Evolutionary conservation across 1,140 invertebrate genomes (phyloP).

Genomic region (Conus betulinus): DNA sequence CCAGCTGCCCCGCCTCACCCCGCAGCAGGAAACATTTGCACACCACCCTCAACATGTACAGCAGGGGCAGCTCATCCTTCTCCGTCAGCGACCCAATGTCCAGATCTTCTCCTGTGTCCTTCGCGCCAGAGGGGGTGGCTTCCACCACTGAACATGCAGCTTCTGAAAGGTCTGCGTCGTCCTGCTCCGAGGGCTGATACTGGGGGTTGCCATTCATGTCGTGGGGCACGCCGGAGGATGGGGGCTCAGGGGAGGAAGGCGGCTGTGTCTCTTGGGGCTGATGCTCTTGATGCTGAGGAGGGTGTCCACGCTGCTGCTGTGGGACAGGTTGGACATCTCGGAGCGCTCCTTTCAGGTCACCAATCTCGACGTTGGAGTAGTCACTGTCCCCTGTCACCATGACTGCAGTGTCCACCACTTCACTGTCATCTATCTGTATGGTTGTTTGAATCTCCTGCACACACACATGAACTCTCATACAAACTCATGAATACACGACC

Average conservation of each 20-base stretch:
- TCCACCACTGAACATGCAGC: neutral
- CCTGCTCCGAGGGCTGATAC: slow-evolving; percentile 13
- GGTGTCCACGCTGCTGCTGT: slow-evolving; percentile 71
- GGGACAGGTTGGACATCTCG: slow-evolving; percentile 64
- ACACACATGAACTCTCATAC: neutral
- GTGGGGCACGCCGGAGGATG: slow-evolving; percentile 51
- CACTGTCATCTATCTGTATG: slow-evolving; percentile 26
- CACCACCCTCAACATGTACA: slow-evolving; percentile 86
- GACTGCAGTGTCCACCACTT: slow-evolving; percentile 44
- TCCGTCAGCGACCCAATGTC: slow-evolving; percentile 56
- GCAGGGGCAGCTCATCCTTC: slow-evolving; percentile 81
- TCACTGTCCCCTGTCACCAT: slow-evolving; percentile 60
- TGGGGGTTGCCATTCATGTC: slow-evolving; percentile 73
- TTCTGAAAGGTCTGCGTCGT: neutral
- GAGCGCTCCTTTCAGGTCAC: slow-evolving; percentile 69
- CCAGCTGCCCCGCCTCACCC: slow-evolving; percentile 80
- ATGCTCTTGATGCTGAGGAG: slow-evolving; percentile 67
- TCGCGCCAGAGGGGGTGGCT: neutral
- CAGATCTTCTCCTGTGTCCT: slow-evolving; percentile 24
- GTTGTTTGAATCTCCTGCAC: neutral
- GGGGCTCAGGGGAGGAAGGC: slow-evolving; percentile 23
- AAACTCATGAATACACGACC: too few relatives aligned
- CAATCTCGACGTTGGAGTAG: slow-evolving; percentile 72
- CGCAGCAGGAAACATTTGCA: slow-evolving; percentile 85
- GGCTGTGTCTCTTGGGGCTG: slow-evolving; percentile 54